Conservation (phyloP, 2,797 vertebrate species). For the Neosilurus mollespiculum region DNA sequence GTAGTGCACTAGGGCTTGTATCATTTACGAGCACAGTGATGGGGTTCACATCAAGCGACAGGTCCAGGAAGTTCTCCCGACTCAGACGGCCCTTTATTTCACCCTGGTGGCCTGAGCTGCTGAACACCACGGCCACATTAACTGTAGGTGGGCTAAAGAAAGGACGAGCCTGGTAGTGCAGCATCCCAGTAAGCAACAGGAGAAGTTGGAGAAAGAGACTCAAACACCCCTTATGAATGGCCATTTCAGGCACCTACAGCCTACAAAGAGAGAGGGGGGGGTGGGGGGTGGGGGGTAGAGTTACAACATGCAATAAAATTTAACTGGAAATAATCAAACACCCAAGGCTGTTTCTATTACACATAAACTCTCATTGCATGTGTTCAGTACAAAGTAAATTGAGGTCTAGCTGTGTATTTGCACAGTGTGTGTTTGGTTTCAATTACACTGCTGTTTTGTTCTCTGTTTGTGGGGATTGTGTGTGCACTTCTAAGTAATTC, state of each 20-base stretch:
- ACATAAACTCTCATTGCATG: constrained; percentile 8
- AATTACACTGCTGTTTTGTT: constrained; percentile 36
- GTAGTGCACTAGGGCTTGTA: constrained; percentile 92
- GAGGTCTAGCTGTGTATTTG: constrained; percentile 32
- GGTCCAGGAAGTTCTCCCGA: constrained; percentile 88
- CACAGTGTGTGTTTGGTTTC: constrained; percentile 15
- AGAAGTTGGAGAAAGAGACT: constrained; percentile 65
- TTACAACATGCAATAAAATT: constrained; percentile 16
- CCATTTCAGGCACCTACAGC: constrained; percentile 76
- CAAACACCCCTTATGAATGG: constrained; percentile 62
- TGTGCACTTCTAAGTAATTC: neutral
- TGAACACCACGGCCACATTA: constrained; percentile 93
- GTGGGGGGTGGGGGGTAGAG: neutral
- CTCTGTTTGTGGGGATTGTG: constrained; percentile 34
- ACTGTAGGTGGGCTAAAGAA: constrained; percentile 79
- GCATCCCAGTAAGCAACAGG: constrained; percentile 61
- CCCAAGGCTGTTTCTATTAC: neutral
- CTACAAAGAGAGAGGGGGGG: constrained; percentile 59
- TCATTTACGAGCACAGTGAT: constrained; percentile 90
- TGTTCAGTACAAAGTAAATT: constrained; percentile 22
- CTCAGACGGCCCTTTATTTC: constrained; percentile 87
- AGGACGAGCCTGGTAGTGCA: constrained; percentile 65
- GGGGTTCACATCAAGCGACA: constrained; percentile 91
- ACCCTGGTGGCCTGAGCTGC: constrained; percentile 82
- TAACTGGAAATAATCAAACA: constrained; percentile 36